Base-by-base conservation (phyloP, 2,888 invertebrate species). In the Pheosia tremula region DNA sequence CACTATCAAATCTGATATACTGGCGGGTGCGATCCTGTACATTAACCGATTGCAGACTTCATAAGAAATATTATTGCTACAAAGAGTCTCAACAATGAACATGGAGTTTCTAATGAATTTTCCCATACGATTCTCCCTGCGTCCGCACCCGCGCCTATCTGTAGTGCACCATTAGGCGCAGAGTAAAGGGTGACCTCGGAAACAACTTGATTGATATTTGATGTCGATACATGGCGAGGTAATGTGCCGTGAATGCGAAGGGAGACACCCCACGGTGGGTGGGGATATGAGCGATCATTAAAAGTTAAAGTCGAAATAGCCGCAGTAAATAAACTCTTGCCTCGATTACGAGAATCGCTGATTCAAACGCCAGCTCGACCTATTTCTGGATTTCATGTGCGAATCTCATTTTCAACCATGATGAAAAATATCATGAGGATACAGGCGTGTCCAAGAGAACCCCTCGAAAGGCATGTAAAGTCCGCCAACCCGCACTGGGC, bases 151-250 rank as follows among this genome's bases (percentile, higher is more conserved):
- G 47, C 38, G 50, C 66, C 67, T 69, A 69, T 68, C 58, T 56
- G 53, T 41, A 67, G 75, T 72, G 75, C 76, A 59, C 71, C 78
- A 82, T 82, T 82, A 82, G 66, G 39, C 38, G 11, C 37, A 0
- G 61, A 62, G 61, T 60, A 72, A 76, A 69, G 82, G 80, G 77
- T 79, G 75, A 72, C 69, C 66, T 60, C 62, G 74, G 82, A 81
- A 75, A 58, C 61, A 11, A 64, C 58, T 74, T 80, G 81, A 82
- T 82, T 80, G 81, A 82, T 82, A 78, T 82, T 79, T 70, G 76
- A 79, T 82, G 81, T 79, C 73, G 67, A 75, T 79, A 71, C 67
- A 72, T 70, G 60, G 54, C 57, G 56, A 45, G 74, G 74, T 81
- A 82, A 82, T 82, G 83, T 76, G 66, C 71, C 77, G 69, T 79